A percentile compares a stretch with the other conserved stretches of the same genome.
Conservation (phyloP, 2,113 vertebrate species). For the Crotalus viridis region DNA sequence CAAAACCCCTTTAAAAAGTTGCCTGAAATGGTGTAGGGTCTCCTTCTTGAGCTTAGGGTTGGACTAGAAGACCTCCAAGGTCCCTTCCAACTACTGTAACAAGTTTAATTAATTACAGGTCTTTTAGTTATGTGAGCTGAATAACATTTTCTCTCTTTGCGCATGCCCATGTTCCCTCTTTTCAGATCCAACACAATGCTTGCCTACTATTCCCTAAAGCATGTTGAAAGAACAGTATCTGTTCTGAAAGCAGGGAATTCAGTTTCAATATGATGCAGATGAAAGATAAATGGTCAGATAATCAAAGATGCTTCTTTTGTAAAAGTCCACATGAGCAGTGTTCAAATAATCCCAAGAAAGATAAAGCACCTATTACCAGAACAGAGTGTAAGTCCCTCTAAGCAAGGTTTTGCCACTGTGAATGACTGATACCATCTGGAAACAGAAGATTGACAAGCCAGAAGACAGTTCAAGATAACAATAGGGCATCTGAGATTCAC, state of each 20-base stretch:
- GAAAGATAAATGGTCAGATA: constrained; percentile 67
- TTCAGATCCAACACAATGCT: constrained; percentile 4
- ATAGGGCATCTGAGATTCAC: constrained; percentile 65
- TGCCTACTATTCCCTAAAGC: constrained; percentile 46
- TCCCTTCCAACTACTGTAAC: not conserved
- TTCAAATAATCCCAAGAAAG: constrained; percentile 64
- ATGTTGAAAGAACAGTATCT: constrained; percentile 50
- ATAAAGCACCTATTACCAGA: constrained; percentile 66
- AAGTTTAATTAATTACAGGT: not conserved
- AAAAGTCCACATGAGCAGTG: constrained; percentile 55
- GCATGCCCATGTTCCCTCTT: not conserved
- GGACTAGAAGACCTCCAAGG: not conserved
- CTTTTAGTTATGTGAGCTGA: not conserved
- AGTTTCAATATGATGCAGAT: constrained; percentile 59
- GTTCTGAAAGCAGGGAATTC: constrained; percentile 60
- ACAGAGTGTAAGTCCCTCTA: constrained; percentile 65
- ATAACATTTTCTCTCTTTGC: not conserved
- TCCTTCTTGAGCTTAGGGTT: not conserved
- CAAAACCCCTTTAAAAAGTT: not conserved
- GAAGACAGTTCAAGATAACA: constrained; percentile 68
- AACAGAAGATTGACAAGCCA: constrained; percentile 66
- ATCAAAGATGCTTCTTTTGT: constrained; percentile 62
- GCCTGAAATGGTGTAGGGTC: not conserved
- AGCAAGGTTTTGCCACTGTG: constrained; percentile 62
- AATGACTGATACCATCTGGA: constrained; percentile 68